Conservation (phyloP, 2,113 vertebrate species). For the Helogale parvula region DNA sequence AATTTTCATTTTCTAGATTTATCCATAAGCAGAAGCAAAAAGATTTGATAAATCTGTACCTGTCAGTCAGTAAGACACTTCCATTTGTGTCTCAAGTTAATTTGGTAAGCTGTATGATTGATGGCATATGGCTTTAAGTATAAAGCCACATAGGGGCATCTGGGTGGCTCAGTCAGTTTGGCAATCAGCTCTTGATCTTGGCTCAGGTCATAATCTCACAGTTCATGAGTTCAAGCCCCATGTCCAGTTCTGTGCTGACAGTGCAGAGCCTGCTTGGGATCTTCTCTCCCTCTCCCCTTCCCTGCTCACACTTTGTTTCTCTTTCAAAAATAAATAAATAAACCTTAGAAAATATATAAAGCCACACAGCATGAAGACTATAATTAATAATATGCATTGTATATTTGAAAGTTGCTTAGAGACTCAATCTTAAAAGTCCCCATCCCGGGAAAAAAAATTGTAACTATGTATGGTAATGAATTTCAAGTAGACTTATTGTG, state of each 20-base stretch:
- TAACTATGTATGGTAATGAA: neutral
- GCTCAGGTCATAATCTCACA: too few relatives aligned
- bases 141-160: neutral
- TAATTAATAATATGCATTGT: neutral
- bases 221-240: too few relatives aligned
- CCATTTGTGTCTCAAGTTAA: constrained; percentile 20
- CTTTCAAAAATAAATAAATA: too few relatives aligned
- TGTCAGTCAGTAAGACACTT: constrained; percentile 19
- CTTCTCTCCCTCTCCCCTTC: too few relatives aligned
- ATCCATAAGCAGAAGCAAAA: neutral
- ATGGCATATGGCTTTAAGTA: constrained; percentile 6
- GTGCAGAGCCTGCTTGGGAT: too few relatives aligned
- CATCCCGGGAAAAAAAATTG: neutral
- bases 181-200: too few relatives aligned
- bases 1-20: neutral
- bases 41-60: neutral
- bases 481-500: neutral
- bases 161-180: too few relatives aligned
- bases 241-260: too few relatives aligned
- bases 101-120: neutral
- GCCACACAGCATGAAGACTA: neutral
- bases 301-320: too few relatives aligned
- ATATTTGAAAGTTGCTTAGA: neutral
- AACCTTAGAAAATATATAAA: too few relatives aligned
- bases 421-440: neutral